Evolutionary conservation across 30 jellyfish, hydroid and myxozoan genomes (phyloP), one percentile per base, ranked within the genome.

Genomic region (Sanderia malayensis): DNA sequence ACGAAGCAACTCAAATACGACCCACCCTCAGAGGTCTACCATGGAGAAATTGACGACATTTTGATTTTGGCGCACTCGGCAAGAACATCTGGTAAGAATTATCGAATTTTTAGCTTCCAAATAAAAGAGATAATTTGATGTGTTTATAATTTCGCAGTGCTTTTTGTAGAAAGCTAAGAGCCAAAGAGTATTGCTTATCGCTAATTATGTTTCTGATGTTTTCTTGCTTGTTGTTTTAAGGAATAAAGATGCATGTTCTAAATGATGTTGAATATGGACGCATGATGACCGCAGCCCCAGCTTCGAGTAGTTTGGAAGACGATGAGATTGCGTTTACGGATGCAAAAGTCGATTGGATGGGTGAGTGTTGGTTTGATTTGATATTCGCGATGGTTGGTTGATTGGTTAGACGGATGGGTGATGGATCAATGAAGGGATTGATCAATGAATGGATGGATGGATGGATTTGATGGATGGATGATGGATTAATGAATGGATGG

Each of bases 1-100:
- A 78, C 98, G 0, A 93, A 90, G 49, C 66, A 63, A 21, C 61
- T 90, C 24, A 87, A 67, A 71, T 90, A 65, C 60, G 71, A 69
- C 60, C 96, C 96, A 4, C 79, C 93, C 1, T 70, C 74, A 20
- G 25, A 33, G 4, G 76, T 34, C 15, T 90, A 68, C 76, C 32
- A 49, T 67, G 91, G 94, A 28, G 98, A 65, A 60, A 22, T 83
- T 11, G 98, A 90, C 46, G 98, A 90, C 66, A 83, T 90, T 44
- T 69, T 90, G 46, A 80, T 90, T 61, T 90, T 90, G 70, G 98
- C 98, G 1, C 69, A 76, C 31, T 45, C 98, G 0, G 98, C 96
- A 24, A 76, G 92, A 30, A 58, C 31, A 19, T 58, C 92, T 31
- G 98, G 98, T 90, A 27, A 21, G 82, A 72, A 49, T 17, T 44